Base-by-base conservation (phyloP, 2,888 invertebrate genomes). In the Herminia tarsipennalis region DNA sequence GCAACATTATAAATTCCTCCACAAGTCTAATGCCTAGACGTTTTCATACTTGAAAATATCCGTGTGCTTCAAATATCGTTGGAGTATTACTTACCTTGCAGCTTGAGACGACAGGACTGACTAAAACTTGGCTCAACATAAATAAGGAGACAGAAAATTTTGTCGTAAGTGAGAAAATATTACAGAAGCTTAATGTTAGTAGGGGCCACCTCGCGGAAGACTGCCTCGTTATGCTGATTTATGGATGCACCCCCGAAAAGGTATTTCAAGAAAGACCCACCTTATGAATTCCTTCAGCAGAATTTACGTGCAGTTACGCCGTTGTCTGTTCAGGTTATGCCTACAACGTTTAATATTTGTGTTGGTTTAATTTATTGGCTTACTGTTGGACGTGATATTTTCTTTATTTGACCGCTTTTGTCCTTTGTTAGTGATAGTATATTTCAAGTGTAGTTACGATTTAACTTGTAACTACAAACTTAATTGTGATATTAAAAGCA, bases 151-250 rank as follows among this genome's bases (percentile, higher is more conserved):
- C 85, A 83, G 85, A 84, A 84, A 88, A 86, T 89, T 87, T 86
- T 78, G 82, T 80, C 86, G 83, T 88, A 88, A 90, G 89, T 88
- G 88, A 88, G 89, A 86, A 90, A 89, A 89, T 91, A 91, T 89
- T 88, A 85, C 67, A 71, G 80, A 69, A 81, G 88, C 87, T 90
- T 90, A 88, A 86, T 87, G 88, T 78, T 84, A 80, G 81, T 80
- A 81, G 77, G 82, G 68, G 78, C 81, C 82, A 88, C 82, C 85
- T 85, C 78, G 73, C 81, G 86, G 87, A 83, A 88, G 82, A 80
- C 76, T 77, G 65, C 76, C 86, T 87, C 88, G 87, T 90, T 89
- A 88, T 81, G 75, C 82, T 90, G 90, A 90, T 90, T 90, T 90
- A 90, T 83, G 88, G 86, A 72, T 72, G 70, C 78, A 75, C 75